phyloP scores from a whole-genome alignment of 2,888 invertebrate genomes.

The Beris morrisii region DNA sequence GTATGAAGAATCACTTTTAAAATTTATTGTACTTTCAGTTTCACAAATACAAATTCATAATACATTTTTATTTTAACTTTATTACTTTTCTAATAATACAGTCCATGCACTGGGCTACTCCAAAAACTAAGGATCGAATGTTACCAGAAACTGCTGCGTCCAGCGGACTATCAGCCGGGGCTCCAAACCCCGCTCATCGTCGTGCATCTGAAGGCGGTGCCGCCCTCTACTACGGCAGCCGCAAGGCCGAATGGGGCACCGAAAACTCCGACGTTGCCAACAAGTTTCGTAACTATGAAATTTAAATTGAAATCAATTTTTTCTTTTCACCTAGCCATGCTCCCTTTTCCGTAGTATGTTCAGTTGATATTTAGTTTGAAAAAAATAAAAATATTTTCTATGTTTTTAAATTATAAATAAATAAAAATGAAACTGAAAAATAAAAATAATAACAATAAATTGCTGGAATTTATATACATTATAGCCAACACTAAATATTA shows the following conservation, averaged over 20 bases:
- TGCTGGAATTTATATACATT: slow-evolving; percentile 41
- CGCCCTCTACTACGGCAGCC: slow-evolving; percentile 67
- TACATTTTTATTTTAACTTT: slow-evolving; percentile 35
- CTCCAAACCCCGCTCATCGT: slow-evolving; percentile 64
- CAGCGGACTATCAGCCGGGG: slow-evolving; percentile 62
- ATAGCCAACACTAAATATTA: slow-evolving; percentile 8
- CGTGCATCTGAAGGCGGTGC: slow-evolving; percentile 87
- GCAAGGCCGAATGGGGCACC: slow-evolving; percentile 67
- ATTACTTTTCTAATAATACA: slow-evolving; percentile 51
- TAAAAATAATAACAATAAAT: slow-evolving; percentile 14
- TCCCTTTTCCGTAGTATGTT: slow-evolving; percentile 1
- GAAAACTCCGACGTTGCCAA: slow-evolving; percentile 81
- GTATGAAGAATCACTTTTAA: no score
- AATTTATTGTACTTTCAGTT: no score
- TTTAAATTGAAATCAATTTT: slow-evolving; percentile 61
- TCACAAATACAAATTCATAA: no score
- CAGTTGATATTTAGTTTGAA: not conserved
- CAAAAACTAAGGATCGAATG: slow-evolving; percentile 90
- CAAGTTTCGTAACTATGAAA: slow-evolving; percentile 90
- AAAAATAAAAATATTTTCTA: slow-evolving; percentile 13
- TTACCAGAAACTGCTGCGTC: slow-evolving; percentile 61
- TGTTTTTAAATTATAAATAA: slow-evolving; percentile 11
- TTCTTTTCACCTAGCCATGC: not conserved
- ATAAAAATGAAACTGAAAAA: not conserved
- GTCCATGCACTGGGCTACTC: slow-evolving; percentile 92